Evolutionary conservation across 2,113 vertebrate genomes (phyloP).

Genomic region (Phoxinus phoxinus): DNA sequence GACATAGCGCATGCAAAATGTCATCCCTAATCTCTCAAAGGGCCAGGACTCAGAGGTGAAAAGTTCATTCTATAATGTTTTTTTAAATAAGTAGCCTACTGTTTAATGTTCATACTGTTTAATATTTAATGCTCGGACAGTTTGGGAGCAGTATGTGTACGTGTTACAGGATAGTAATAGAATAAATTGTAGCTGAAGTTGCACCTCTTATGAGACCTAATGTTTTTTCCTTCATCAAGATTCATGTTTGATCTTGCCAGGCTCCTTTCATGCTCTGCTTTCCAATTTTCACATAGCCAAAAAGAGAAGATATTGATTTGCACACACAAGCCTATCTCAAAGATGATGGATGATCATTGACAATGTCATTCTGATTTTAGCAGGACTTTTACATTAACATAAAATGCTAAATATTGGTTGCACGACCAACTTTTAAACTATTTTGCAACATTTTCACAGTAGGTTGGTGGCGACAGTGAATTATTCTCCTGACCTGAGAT

Average conservation of each 20-base stretch:
- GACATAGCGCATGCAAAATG: not conserved
- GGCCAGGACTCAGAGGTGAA: not conserved
- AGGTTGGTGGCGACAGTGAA: not conserved
- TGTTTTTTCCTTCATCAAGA: constrained; percentile 10
- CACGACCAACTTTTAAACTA: not conserved
- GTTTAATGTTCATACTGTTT: not conserved
- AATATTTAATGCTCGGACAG: not conserved
- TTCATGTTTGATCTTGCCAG: constrained; percentile 5
- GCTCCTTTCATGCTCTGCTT: not conserved
- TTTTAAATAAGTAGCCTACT: not conserved
- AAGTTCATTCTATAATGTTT: not conserved
- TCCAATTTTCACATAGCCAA: not conserved
- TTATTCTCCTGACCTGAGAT: not conserved
- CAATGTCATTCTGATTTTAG: not conserved
- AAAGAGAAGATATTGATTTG: not conserved
- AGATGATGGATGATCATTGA: not conserved
- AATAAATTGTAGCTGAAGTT: not conserved
- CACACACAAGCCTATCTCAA: not conserved
- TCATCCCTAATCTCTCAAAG: not conserved
- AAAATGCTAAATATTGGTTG: not conserved
- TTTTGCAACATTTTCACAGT: not conserved
- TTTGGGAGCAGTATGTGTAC: not conserved
- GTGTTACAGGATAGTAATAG: constrained; percentile 4
- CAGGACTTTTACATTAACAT: not conserved
- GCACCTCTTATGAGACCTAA: not conserved